Conservation (phyloP, 2,888 invertebrate genomes). For the Cetonia aurata region DNA sequence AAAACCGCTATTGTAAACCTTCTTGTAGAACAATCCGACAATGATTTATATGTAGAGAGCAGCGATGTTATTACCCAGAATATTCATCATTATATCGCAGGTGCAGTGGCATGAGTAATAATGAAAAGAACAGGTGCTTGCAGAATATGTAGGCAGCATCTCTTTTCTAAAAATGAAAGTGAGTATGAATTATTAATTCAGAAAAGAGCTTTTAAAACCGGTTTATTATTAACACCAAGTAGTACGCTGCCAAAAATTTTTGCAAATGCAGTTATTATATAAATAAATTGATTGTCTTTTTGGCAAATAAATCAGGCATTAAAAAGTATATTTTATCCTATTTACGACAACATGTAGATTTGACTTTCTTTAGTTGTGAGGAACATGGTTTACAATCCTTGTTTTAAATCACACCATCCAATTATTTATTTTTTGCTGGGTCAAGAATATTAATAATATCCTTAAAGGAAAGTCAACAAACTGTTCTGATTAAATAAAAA, state of each 20-base stretch:
- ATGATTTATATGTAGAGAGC: not conserved
- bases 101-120: not conserved
- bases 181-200: not conserved
- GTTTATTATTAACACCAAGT: not conserved
- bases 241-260: not conserved
- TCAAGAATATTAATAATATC: constrained; percentile 1
- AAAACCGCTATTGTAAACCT: not conserved
- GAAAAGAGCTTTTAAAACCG: not conserved
- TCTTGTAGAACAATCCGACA: too few relatives aligned
- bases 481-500: too few relatives aligned
- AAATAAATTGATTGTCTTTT: not conserved
- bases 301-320: not conserved
- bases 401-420: not conserved
- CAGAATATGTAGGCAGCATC: not conserved
- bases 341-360: not conserved
- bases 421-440: not conserved
- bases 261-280: not conserved
- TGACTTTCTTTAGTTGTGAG: too few relatives aligned
- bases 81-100: not conserved
- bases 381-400: not conserved
- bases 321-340: not conserved
- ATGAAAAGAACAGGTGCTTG: not conserved
- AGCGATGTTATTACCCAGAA: not conserved
- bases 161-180: not conserved
- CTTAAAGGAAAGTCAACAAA: too few relatives aligned